Conservation (phyloP, 2,797 vertebrate species). For the Emys orbicularis region DNA sequence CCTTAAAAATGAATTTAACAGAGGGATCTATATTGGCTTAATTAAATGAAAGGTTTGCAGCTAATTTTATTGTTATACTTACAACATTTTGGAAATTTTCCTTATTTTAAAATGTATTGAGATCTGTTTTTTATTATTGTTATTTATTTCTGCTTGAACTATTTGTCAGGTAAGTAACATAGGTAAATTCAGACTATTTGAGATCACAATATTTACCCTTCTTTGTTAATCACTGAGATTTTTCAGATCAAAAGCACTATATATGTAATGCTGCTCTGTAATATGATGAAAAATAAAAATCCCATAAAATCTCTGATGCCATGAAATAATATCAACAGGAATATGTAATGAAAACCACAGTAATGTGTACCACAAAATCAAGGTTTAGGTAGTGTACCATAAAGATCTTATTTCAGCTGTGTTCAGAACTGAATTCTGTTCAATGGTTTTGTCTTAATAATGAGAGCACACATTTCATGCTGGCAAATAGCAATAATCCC, state of each 20-base stretch:
- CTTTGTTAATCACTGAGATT: neutral
- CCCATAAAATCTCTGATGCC: constrained; percentile 19
- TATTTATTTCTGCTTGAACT: neutral
- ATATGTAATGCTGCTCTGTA: neutral
- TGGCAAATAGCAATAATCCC: constrained; percentile 76
- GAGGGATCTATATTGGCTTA: neutral
- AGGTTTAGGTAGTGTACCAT: constrained; percentile 66
- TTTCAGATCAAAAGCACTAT: neutral
- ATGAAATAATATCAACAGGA: constrained; percentile 41
- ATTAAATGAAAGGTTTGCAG: neutral
- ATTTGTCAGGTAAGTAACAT: neutral
- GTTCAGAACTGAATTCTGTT: constrained; percentile 64
- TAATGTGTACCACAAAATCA: constrained; percentile 66
- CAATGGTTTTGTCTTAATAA: constrained; percentile 76
- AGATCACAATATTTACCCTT: neutral
- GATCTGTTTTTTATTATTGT: neutral
- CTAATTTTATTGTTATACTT: neutral
- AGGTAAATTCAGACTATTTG: neutral
- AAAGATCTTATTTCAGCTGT: constrained; percentile 65
- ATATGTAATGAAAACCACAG: constrained; percentile 46
- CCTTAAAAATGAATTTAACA: neutral
- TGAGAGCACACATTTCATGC: constrained; percentile 69
- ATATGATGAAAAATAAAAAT: constrained; percentile 22
- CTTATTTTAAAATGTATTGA: neutral
- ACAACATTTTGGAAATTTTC: neutral